Conservation (phyloP, 2,113 vertebrate genomes). For the Ardeotis arabs region DNA sequence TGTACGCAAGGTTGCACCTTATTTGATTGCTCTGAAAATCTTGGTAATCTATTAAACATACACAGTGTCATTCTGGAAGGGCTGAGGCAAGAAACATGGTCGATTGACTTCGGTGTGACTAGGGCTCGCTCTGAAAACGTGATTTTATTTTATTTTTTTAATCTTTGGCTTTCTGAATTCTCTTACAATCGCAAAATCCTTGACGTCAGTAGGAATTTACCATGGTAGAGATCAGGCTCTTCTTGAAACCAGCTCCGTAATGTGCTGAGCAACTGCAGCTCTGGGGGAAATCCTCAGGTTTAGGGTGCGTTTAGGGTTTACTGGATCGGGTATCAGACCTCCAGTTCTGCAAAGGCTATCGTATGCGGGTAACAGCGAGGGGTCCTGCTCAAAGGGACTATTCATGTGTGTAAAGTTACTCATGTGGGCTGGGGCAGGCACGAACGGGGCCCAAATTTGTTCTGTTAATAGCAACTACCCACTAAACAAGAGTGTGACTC, state of each 20-base stretch:
- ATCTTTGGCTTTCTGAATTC: not conserved
- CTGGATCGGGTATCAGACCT: not conserved
- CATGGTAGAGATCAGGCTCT: not conserved
- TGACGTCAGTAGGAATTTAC: not conserved
- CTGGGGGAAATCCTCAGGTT: not conserved
- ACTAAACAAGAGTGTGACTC: not conserved
- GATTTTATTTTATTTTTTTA: not conserved
- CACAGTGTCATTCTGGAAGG: not conserved
- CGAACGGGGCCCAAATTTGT: not conserved
- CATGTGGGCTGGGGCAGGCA: not conserved
- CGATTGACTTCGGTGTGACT: accelerated
- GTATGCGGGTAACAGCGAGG: accelerated
- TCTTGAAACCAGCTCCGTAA: not conserved
- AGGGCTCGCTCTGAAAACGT: not conserved
- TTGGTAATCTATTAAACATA: not conserved
- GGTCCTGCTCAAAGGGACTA: not conserved
- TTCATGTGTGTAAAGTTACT: not conserved
- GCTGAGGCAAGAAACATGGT: not conserved
- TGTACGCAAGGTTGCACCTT: not conserved
- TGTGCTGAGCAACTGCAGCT: not conserved
- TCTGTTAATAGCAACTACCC: not conserved
- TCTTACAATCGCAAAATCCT: not conserved
- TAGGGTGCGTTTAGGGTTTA: not conserved
- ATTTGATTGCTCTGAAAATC: not conserved
- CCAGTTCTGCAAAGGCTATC: not conserved